A percentile compares a stretch with the other conserved stretches of the same genome.
phyloP scores from a whole-genome alignment of 2,113 vertebrate genomes.

The Lichenostomus cassidix region DNA sequence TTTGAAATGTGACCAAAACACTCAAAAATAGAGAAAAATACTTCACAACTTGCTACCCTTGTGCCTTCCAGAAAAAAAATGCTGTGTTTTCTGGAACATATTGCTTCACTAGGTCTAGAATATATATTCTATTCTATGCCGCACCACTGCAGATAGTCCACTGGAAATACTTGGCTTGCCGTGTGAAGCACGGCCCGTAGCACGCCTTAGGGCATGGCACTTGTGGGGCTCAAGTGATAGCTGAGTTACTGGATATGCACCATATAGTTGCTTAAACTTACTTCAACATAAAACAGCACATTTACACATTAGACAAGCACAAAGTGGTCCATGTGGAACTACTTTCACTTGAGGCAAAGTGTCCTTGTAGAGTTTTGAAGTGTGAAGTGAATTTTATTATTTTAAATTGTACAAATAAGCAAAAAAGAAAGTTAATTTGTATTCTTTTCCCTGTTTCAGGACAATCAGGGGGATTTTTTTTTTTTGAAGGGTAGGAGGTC shows the following conservation, averaged over 20 bases:
- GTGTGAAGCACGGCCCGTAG: conserved; percentile 58
- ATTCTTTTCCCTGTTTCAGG: conserved; percentile 13
- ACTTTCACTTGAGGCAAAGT: conserved; percentile 41
- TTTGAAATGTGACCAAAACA: background rate
- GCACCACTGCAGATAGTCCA: conserved; percentile 32
- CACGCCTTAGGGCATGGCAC: conserved; percentile 63
- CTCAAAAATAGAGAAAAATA: rapidly evolving
- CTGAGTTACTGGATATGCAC: conserved; percentile 17
- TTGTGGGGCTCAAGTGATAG: conserved; percentile 48
- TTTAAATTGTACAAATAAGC: conserved; percentile 26
- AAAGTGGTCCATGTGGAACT: conserved; percentile 55
- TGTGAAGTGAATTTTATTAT: conserved; percentile 47
- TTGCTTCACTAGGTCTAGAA: conserved; percentile 25
- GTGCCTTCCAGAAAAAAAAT: background rate
- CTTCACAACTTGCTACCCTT: background rate
- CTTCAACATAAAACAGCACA: conserved; percentile 39
- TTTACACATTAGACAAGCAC: conserved; percentile 62
- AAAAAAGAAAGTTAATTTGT: background rate
- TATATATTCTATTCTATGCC: conserved; percentile 26
- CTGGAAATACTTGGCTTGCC: conserved; percentile 54
- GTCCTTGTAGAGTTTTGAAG: conserved; percentile 35
- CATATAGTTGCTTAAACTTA: conserved; percentile 21
- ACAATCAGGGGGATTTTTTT: background rate
- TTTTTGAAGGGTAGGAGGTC: background rate
- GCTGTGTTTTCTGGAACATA: conserved; percentile 20